Evolutionary conservation across 2,888 invertebrate genomes (phyloP).

Genomic region (Taphrorychus bicolor): DNA sequence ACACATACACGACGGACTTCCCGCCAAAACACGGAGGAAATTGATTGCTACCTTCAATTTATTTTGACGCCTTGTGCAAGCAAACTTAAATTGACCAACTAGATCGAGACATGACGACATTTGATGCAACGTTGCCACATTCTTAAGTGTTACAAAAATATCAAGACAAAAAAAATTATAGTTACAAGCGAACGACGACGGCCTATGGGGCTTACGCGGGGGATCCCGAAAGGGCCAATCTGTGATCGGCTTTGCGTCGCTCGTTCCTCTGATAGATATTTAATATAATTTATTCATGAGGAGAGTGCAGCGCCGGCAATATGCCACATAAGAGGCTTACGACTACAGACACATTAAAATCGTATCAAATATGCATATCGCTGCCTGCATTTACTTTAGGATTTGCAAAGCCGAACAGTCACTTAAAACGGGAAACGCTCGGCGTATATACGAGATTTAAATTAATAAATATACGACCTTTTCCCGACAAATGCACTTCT

Average conservation of each 20-base stretch:
- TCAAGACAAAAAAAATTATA: too few species aligned
- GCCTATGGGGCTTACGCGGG: conserved; percentile 14
- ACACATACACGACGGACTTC: too few species aligned
- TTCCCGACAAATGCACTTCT: not conserved
- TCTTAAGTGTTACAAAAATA: too few species aligned
- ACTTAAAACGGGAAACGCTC: conserved; percentile 4
- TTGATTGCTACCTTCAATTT: too few species aligned
- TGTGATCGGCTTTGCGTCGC: conserved; percentile 56
- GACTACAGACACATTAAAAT: conserved; percentile 62
- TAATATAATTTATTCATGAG: conserved; percentile 76
- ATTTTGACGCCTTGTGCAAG: too few species aligned
- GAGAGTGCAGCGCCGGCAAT: conserved; percentile 61
- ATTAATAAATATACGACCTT: conserved; percentile 12
- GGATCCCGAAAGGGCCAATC: conserved; percentile 35
- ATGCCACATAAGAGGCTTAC: conserved; percentile 61
- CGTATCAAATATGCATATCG: conserved; percentile 62
- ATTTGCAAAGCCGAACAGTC: conserved; percentile 46
- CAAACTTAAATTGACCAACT: too few species aligned
- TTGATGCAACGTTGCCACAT: too few species aligned
- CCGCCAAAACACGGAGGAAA: too few species aligned
- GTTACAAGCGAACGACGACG: too few species aligned
- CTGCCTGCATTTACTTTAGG: conserved; percentile 56
- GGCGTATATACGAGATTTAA: conserved; percentile 5
- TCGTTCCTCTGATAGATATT: conserved; percentile 71
- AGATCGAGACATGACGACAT: too few species aligned